These are phyloP conservation scores for Hyles vespertilio DNA, from an alignment of 1,140 invertebrate genomes.

Conservation along the genomic window DNA sequence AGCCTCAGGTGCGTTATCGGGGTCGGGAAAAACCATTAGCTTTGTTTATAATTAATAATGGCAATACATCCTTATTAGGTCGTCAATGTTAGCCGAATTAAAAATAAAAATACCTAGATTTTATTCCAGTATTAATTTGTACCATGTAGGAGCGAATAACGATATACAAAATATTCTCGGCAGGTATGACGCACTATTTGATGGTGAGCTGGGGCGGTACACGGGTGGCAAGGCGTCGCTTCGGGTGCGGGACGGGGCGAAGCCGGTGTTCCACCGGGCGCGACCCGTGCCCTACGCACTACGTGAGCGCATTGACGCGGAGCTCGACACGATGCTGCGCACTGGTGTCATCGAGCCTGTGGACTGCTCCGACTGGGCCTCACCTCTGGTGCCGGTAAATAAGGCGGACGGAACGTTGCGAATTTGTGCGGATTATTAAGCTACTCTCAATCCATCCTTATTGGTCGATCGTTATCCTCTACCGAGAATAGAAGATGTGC, in stretches of 20 bases:
- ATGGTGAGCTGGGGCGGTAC: constrained; percentile 12
- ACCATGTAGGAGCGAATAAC: too few relatives aligned
- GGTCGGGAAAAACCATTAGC: too few relatives aligned
- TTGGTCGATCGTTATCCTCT: too few relatives aligned
- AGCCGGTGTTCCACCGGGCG: constrained; percentile 24
- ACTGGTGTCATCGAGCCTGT: constrained; percentile 11
- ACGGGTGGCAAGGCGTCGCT: constrained; percentile 15
- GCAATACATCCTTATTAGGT: too few relatives aligned
- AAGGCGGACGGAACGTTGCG: constrained; percentile 34
- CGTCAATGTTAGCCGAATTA: too few relatives aligned
- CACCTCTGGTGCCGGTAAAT: constrained; percentile 32
- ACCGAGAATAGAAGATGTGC: too few relatives aligned
- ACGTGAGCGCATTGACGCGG: constrained; percentile 19
- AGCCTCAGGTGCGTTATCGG: too few relatives aligned
- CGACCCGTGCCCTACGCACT: constrained; percentile 4
- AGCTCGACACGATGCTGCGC: constrained; percentile 19
- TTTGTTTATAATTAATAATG: too few relatives aligned
- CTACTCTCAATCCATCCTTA: constrained; percentile 27
- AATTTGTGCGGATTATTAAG: constrained; percentile 30
- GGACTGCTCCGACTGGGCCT: constrained; percentile 27
- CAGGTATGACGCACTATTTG: too few relatives aligned
- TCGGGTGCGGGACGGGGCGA: constrained; percentile 14
- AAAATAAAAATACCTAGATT: too few relatives aligned
- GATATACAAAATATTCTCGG: too few relatives aligned
- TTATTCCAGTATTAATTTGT: too few relatives aligned